phyloP scores from a whole-genome alignment of 2,113 vertebrate genomes.

The Odontesthes bonariensis region DNA sequence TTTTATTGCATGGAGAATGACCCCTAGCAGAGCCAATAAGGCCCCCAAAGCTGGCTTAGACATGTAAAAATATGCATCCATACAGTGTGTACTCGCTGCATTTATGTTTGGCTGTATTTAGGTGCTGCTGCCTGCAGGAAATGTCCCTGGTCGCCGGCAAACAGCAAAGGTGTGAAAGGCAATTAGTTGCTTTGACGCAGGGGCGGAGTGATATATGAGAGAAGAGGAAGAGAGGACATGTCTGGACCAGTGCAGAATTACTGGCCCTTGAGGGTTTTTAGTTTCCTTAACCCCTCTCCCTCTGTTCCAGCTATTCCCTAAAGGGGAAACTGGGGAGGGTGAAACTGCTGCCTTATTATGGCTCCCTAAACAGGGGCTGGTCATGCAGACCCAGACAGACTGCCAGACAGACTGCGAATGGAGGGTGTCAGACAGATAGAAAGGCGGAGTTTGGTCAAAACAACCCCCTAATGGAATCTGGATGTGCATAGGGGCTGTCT shows the following conservation, averaged over 20 bases:
- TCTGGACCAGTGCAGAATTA: slow-evolving; percentile 69
- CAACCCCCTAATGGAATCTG: slow-evolving; percentile 49
- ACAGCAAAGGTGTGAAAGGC: slow-evolving; percentile 81
- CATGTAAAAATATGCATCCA: neutral
- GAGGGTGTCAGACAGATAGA: slow-evolving; percentile 47
- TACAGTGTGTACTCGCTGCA: neutral
- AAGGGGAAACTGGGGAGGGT: slow-evolving; percentile 8
- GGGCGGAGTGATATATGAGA: slow-evolving; percentile 54
- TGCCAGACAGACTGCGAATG: slow-evolving; percentile 32
- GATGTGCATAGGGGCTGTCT: slow-evolving; percentile 14
- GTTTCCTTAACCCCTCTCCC: slow-evolving; percentile 60
- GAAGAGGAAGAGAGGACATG: slow-evolving; percentile 65
- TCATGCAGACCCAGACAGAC: slow-evolving; percentile 43
- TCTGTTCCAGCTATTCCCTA: slow-evolving; percentile 49
- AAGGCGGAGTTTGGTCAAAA: slow-evolving; percentile 45
- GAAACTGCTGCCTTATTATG: slow-evolving; percentile 32
- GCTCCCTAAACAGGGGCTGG: slow-evolving; percentile 40
- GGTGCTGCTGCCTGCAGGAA: slow-evolving; percentile 50
- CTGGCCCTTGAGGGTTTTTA: slow-evolving; percentile 65
- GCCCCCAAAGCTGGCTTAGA: neutral
- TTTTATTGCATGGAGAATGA: slow-evolving; percentile 5
- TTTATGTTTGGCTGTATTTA: slow-evolving; percentile 17
- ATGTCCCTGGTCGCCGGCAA: slow-evolving; percentile 53
- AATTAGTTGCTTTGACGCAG: slow-evolving; percentile 75
- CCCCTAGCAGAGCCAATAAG: neutral